phyloP scores from a whole-genome alignment of 2,797 vertebrate species.

The Sebastes itinus region DNA sequence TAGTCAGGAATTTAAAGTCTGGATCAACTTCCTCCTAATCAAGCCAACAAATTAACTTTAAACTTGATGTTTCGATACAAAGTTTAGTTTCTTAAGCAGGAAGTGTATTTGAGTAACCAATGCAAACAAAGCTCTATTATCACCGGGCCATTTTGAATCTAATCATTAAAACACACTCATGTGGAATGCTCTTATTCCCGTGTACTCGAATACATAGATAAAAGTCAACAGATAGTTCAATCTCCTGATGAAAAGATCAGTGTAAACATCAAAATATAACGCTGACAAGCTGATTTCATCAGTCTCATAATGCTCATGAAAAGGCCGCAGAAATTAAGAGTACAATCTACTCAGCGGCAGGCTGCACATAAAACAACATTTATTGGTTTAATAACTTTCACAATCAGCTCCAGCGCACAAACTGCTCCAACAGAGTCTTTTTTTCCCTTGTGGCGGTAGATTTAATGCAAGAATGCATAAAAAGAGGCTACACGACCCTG shows the following conservation, averaged over 20 bases:
- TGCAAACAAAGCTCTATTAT: not conserved
- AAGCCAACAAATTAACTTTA: conserved; percentile 1
- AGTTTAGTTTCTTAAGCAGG: not conserved
- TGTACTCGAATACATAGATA: not conserved
- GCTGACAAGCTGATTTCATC: conserved; percentile 12
- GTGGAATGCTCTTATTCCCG: not conserved
- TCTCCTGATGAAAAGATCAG: not conserved
- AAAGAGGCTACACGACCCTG: not conserved
- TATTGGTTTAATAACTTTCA: conserved; percentile 54
- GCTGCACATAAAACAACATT: conserved; percentile 55
- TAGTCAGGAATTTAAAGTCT: conserved; percentile 34
- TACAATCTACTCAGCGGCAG: conserved; percentile 9
- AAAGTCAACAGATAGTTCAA: not conserved
- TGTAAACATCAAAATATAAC: not conserved
- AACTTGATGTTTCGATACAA: not conserved
- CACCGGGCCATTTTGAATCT: not conserved
- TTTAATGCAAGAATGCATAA: conserved; percentile 36
- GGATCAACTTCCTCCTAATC: conserved; percentile 27
- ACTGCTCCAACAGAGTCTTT: conserved; percentile 11
- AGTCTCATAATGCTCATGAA: conserved; percentile 7
- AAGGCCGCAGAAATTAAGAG: conserved; percentile 25
- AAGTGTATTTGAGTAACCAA: not conserved
- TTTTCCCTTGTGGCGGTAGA: conserved; percentile 5
- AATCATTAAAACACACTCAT: not conserved
- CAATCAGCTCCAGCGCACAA: conserved; percentile 28